Evolutionary conservation across 2,797 vertebrate species (phyloP).

Genomic region (Sebastiscus tertius): DNA sequence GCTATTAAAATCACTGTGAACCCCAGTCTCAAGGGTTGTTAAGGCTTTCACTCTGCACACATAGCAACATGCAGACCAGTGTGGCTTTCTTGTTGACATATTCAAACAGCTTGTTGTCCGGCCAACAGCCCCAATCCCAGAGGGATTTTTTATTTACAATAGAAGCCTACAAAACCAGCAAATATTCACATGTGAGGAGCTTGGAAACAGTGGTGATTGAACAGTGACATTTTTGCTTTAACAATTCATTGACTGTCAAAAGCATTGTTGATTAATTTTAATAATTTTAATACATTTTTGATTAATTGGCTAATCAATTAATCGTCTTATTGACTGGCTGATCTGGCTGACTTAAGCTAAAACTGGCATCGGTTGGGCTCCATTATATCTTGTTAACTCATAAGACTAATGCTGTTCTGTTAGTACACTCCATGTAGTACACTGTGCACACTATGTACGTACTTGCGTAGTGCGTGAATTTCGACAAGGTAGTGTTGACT

Average conservation of each 20-base stretch:
- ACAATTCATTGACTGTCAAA: background rate
- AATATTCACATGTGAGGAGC: background rate
- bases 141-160: background rate
- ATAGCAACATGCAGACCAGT: background rate
- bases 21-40: background rate
- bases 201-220: background rate
- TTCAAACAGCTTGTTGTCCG: background rate
- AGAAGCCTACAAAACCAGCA: background rate
- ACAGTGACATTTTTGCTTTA: background rate
- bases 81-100: background rate
- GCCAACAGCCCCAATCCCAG: background rate
- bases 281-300: background rate
- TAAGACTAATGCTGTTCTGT: too few species aligned
- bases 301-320: background rate
- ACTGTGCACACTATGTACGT: too few species aligned
- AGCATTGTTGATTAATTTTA: background rate
- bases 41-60: background rate
- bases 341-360: background rate
- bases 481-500: too few species aligned
- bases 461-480: too few species aligned
- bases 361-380: background rate
- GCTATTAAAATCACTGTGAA: background rate
- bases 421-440: too few species aligned
- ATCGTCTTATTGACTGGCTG: background rate
- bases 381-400: background rate